phyloP scores from a whole-genome alignment of 2,797 vertebrate species.

The Eulemur coronatus region DNA sequence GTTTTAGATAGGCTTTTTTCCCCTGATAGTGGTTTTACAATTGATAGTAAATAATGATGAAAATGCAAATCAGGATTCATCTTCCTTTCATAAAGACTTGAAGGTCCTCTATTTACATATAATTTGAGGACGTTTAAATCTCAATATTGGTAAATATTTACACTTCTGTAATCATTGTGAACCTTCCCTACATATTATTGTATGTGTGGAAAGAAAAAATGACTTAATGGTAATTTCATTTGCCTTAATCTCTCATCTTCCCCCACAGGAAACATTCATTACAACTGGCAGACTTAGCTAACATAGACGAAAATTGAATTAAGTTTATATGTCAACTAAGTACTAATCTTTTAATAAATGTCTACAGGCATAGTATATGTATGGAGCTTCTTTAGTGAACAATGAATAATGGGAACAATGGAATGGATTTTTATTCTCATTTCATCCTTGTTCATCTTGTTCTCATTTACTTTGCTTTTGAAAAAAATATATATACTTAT shows the following conservation, averaged over 20 bases:
- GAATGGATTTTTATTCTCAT: not conserved
- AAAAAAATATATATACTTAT: not conserved
- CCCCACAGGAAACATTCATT: slow-evolving; percentile 46
- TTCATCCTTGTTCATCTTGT: not conserved
- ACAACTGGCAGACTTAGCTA: slow-evolving; percentile 25
- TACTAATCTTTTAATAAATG: slow-evolving; percentile 46
- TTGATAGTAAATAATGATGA: slow-evolving; percentile 64
- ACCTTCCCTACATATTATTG: not conserved
- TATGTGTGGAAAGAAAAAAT: slow-evolving; percentile 38
- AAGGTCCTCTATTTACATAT: slow-evolving; percentile 6
- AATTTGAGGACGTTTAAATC: slow-evolving; percentile 49
- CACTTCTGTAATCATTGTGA: slow-evolving; percentile 13
- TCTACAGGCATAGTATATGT: not conserved
- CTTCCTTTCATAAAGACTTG: slow-evolving; percentile 57
- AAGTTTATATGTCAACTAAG: slow-evolving; percentile 41
- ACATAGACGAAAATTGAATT: slow-evolving; percentile 51
- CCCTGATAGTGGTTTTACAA: slow-evolving; percentile 55
- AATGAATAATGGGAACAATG: not conserved
- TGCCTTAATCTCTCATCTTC: slow-evolving; percentile 51
- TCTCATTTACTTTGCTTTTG: not conserved
- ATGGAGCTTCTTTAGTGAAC: not conserved
- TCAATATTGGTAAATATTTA: slow-evolving; percentile 54
- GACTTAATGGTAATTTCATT: slow-evolving; percentile 59
- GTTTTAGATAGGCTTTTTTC: slow-evolving; percentile 49
- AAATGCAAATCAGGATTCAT: slow-evolving; percentile 68